phyloP scores from a whole-genome alignment of 2,797 vertebrate species.

The Harpagifer antarcticus region DNA sequence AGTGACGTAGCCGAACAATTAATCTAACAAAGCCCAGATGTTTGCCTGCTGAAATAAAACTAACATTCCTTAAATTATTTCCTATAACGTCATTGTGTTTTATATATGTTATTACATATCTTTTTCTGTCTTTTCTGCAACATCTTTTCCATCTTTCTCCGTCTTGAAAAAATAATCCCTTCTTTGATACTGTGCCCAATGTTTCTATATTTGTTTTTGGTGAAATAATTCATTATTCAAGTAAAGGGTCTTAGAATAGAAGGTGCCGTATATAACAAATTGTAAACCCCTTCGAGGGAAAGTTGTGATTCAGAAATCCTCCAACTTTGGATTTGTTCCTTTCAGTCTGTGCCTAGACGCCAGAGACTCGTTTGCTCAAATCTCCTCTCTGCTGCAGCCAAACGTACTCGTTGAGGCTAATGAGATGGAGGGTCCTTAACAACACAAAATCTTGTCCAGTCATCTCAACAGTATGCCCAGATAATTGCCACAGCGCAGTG shows the following conservation, averaged over 20 bases:
- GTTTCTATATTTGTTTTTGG: neutral
- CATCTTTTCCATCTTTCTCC: neutral
- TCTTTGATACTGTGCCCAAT: neutral
- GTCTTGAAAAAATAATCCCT: neutral
- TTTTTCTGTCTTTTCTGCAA: neutral
- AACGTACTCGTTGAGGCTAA: conserved; percentile 28
- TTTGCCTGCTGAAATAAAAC: too few relatives aligned
- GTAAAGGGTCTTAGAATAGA: neutral
- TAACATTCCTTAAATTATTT: too few relatives aligned
- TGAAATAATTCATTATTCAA: neutral
- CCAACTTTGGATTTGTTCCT: conserved; percentile 3
- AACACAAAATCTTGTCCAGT: conserved; percentile 7
- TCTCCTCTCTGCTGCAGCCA: conserved; percentile 2
- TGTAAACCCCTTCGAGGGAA: neutral
- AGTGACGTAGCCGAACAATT: neutral
- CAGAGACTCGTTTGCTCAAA: conserved; percentile 18
- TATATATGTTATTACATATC: too few relatives aligned
- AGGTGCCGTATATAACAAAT: neutral
- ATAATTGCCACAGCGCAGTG: conserved; percentile 25
- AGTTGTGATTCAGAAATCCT: neutral
- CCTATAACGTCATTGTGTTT: too few relatives aligned
- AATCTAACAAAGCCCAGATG: neutral
- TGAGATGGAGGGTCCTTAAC: conserved; percentile 14
- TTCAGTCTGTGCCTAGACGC: conserved; percentile 5
- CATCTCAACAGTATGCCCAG: conserved; percentile 18